Percentiles rank a stretch among this genome's conserved stretches.
phyloP scores from a whole-genome alignment of 2,888 invertebrate species.

The Enchytraeus crypticus region DNA sequence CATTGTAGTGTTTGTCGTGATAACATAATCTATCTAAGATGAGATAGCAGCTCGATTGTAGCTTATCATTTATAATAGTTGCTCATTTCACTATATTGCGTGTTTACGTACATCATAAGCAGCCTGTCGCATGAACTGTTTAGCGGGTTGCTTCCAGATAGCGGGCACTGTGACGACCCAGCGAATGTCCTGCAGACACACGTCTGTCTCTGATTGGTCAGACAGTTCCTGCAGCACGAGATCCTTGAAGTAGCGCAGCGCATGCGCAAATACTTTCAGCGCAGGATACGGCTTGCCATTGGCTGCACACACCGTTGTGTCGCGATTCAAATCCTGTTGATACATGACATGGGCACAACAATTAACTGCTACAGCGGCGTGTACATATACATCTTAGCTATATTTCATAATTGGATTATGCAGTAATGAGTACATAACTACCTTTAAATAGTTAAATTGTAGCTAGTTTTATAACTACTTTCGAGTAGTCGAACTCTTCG shows the following conservation, averaged over 20 bases:
- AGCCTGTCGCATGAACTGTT: constrained; percentile 55
- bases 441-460: no score
- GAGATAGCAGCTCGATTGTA: no score
- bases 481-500: no score
- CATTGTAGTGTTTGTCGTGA: no score
- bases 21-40: no score
- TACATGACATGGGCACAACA: background rate
- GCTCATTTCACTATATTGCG: no score
- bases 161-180: constrained; percentile 57
- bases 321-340: constrained; percentile 48
- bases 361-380: no score
- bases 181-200: constrained; percentile 51
- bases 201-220: constrained; percentile 50
- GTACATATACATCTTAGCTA: no score
- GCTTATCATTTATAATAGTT: no score
- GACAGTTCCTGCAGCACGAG: constrained; percentile 53
- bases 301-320: constrained; percentile 33
- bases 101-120: constrained; percentile 54
- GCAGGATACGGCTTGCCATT: constrained; percentile 52
- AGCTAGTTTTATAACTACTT: no score
- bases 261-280: constrained; percentile 51
- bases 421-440: no score
- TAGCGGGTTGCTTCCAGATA: constrained; percentile 55
- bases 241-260: constrained; percentile 52
- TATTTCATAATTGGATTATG: no score